These are phyloP conservation scores for Trachops cirrhosus DNA, from an alignment of 2,797 vertebrate genomes.

Conservation along the genomic window DNA sequence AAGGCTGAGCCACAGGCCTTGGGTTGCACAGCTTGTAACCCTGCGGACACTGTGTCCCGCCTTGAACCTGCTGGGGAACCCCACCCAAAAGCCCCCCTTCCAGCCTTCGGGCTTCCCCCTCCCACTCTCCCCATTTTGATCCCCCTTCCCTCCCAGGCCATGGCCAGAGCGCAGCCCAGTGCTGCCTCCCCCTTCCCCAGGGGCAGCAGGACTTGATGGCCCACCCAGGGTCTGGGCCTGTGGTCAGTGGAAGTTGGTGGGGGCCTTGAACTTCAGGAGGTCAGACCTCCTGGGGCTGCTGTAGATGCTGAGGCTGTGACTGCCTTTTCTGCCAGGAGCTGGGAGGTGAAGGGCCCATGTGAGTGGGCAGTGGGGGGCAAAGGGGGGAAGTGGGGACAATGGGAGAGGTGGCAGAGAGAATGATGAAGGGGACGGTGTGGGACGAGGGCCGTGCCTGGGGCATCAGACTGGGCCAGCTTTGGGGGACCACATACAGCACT, in stretches of 20 bases:
- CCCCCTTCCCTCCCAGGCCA: neutral
- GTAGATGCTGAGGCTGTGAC: accelerated
- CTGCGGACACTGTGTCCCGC: neutral
- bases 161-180: neutral
- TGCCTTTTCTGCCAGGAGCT: neutral
- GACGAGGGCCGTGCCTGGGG: neutral
- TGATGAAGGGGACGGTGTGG: no score
- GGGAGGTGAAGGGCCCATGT: neutral
- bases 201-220: neutral
- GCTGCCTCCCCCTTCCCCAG: neutral
- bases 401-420: neutral
- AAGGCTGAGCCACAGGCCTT: neutral
- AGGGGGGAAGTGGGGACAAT: neutral
- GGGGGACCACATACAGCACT: neutral
- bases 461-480: neutral
- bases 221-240: no score
- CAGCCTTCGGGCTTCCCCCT: slow-evolving; percentile 48
- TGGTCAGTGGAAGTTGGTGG: neutral
- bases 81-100: slow-evolving; percentile 61
- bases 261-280: neutral
- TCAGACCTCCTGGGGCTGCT: neutral
- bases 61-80: slow-evolving; percentile 45
- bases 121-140: slow-evolving; percentile 23
- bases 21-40: neutral
- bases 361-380: neutral